Conservation (phyloP, 2,888 invertebrate species). For the Eucriotettix oculatus region DNA sequence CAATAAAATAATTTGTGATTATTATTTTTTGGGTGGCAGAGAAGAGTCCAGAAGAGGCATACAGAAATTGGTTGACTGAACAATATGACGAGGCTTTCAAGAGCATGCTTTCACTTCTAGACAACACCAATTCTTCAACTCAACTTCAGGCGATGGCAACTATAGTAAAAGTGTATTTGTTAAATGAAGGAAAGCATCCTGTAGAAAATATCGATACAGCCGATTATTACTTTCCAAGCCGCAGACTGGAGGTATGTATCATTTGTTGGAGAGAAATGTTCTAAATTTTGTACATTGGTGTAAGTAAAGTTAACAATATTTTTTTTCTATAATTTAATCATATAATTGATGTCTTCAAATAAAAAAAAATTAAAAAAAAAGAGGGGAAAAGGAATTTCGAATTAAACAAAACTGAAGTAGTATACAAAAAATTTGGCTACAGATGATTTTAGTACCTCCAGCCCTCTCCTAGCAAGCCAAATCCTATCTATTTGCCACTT, state of each 20-base stretch:
- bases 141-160: constrained; percentile 48
- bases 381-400: too few relatives aligned
- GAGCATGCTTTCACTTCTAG: constrained; percentile 39
- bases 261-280: background rate
- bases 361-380: too few relatives aligned
- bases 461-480: too few relatives aligned
- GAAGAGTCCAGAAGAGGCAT: background rate
- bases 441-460: too few relatives aligned
- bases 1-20: too few relatives aligned
- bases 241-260: constrained; percentile 40
- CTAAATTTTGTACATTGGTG: background rate
- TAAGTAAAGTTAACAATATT: background rate
- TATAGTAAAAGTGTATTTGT: constrained; percentile 50
- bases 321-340: too few relatives aligned
- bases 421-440: too few relatives aligned
- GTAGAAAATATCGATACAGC: constrained; percentile 32
- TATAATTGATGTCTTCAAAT: too few relatives aligned
- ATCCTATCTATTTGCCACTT: too few relatives aligned
- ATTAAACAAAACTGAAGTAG: background rate
- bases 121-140: constrained; percentile 31
- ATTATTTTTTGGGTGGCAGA: too few relatives aligned
- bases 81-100: constrained; percentile 49
- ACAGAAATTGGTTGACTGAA: constrained; percentile 40
- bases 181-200: constrained; percentile 52
- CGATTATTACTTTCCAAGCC: constrained; percentile 44